phyloP scores from a whole-genome alignment of 2,888 invertebrate genomes.

The Subacronicta megacephala region DNA sequence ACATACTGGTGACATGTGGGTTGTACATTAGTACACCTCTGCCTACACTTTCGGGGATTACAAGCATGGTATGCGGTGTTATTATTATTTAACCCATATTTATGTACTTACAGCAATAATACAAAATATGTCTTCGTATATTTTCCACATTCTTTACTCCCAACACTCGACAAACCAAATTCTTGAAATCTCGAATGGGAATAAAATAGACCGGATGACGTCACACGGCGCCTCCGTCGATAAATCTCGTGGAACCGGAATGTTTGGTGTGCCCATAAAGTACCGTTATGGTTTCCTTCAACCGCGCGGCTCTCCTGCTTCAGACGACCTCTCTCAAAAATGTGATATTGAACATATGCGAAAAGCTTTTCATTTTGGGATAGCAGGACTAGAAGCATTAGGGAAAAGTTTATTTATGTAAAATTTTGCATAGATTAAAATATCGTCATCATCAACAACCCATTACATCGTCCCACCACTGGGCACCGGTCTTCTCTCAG shows the following conservation, averaged over 20 bases:
- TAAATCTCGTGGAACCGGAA: slow-evolving; percentile 60
- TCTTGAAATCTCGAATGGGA: slow-evolving; percentile 21
- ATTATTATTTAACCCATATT: too few species aligned
- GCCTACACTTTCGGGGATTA: too few species aligned
- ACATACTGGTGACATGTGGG: too few species aligned
- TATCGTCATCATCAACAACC: too few species aligned
- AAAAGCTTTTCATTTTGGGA: not conserved
- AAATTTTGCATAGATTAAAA: too few species aligned
- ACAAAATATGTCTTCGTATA: too few species aligned
- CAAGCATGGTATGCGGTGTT: too few species aligned
- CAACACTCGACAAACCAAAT: slow-evolving; percentile 22
- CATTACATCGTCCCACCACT: too few species aligned
- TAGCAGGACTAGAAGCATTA: not conserved
- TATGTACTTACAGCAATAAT: too few species aligned
- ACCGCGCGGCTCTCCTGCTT: slow-evolving; percentile 18
- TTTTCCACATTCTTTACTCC: too few species aligned
- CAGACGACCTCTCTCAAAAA: slow-evolving; percentile 16
- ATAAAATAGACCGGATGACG: slow-evolving; percentile 36
- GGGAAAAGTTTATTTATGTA: not conserved
- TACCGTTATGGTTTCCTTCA: slow-evolving; percentile 58
- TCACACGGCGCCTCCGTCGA: slow-evolving; percentile 40
- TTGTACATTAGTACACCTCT: too few species aligned
- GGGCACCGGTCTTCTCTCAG: too few species aligned
- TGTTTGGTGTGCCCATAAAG: slow-evolving; percentile 65
- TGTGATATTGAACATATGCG: slow-evolving; percentile 13